Evolutionary conservation across 1,140 invertebrate species (phyloP), one percentile per base, ranked within the genome.

Genomic region (Diabrotica undecimpunctata): DNA sequence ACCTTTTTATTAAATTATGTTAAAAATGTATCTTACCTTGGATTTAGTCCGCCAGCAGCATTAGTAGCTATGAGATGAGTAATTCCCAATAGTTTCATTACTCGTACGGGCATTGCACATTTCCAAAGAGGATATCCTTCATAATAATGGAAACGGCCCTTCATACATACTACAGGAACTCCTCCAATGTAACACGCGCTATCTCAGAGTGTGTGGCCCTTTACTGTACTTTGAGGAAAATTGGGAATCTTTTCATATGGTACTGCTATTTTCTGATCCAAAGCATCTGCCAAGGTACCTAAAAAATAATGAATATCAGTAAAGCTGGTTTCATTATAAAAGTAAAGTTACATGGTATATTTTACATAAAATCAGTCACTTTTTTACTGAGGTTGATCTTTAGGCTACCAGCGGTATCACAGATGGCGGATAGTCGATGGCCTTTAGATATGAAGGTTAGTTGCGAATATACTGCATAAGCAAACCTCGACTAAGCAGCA

Each of bases 61-160:
- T 98, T 98, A 0, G 96, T 97, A 3, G 93, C 88, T 64, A 98
- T 89, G 54, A 98, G 76, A 61, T 90, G 88, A 60, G 89, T 88
- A 0, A 96, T 88, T 0, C 96, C 96, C 46, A 97, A 81, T 13
- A 97, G 81, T 79, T 96, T 95, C 93, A 98, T 96, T 11, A 98
- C 92, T 66, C 96, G 85, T 4, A 99, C 88, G 9, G 96, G 95
- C 85, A 98, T 90, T 1, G 93, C 87, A 73, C 94, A 95, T 89
- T 97, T 82, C 87, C 90, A 93, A 9, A 94, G 80, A 7, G 92
- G 88, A 81, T 98, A 96, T 59, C 96, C 96, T 81, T 99, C 96
- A 76, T 97, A 98, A 69, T 92, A 89, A 80, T 99, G 96, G 79
- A 97, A 95, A 61, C 96, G 84, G 37, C 96, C 96, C 77, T 98